Evolutionary conservation across 2,797 vertebrate species (phyloP).

Genomic region (Pseudocheirus occidentalis): DNA sequence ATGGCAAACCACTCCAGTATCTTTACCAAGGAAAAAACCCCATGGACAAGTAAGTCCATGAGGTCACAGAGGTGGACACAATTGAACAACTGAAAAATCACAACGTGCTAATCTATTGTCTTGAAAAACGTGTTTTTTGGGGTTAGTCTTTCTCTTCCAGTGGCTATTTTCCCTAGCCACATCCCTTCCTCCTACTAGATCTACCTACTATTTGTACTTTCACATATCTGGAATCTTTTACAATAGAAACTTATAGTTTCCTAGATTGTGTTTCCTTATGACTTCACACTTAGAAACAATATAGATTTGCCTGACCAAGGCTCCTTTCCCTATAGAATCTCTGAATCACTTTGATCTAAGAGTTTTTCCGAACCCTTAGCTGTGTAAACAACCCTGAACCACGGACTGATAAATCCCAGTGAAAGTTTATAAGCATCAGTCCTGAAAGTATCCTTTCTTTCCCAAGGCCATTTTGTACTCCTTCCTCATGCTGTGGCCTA

Average conservation of each 20-base stretch:
- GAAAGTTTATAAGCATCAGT: too few species aligned
- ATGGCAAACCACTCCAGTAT: background rate
- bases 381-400: too few species aligned
- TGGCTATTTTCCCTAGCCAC: background rate
- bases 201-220: background rate
- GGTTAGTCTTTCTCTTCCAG: background rate
- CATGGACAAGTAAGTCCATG: background rate
- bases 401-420: too few species aligned
- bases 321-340: background rate
- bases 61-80: too few species aligned
- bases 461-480: too few species aligned
- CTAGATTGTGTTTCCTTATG: background rate
- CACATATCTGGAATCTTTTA: background rate
- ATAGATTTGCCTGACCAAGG: background rate
- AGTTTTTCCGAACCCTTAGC: too few species aligned
- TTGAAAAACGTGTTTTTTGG: too few species aligned
- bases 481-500: too few species aligned
- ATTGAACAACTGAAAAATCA: too few species aligned
- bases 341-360: background rate
- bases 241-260: background rate
- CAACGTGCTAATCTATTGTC: too few species aligned
- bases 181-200: background rate
- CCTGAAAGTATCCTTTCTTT: too few species aligned
- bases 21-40: background rate
- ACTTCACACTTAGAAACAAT: too few species aligned